Conservation (phyloP, 2,113 vertebrate species). For the Sceloporus undulatus region DNA sequence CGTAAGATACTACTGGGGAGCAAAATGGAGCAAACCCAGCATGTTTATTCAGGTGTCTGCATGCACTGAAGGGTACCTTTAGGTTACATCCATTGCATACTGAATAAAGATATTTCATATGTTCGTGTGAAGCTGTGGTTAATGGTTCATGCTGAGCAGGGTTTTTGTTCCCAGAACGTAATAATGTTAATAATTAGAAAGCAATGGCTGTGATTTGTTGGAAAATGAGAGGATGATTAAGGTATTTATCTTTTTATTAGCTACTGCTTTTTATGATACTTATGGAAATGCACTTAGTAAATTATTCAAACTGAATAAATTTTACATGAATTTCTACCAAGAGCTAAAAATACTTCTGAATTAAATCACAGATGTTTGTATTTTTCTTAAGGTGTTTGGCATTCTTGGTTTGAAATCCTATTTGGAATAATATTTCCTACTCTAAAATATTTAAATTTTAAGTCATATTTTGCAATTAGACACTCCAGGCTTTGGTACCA, state of each 20-base stretch:
- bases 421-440: constrained; percentile 57
- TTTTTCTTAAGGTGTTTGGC: constrained; percentile 58
- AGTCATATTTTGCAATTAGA: constrained; percentile 57
- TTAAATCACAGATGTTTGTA: constrained; percentile 64
- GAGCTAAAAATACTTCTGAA: constrained; percentile 64
- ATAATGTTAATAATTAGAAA: constrained; percentile 46
- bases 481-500: constrained; percentile 51
- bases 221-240: constrained; percentile 49
- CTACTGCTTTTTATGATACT: constrained; percentile 62
- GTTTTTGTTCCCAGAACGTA: constrained; percentile 24
- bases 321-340: constrained; percentile 69
- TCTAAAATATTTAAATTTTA: constrained; percentile 66
- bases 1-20: background rate
- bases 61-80: background rate
- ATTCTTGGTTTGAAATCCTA: constrained; percentile 66
- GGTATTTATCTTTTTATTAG: constrained; percentile 64
- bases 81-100: background rate
- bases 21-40: background rate
- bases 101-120: background rate
- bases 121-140: background rate
- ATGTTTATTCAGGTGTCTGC: background rate
- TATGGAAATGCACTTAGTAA: constrained; percentile 70
- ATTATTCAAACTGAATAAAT: constrained; percentile 70
- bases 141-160: background rate
- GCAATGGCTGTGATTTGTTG: constrained; percentile 42